Evolutionary conservation across 2,888 invertebrate species (phyloP), one percentile per base, ranked within the genome.

Genomic region (Pogonocherus hispidulus): DNA sequence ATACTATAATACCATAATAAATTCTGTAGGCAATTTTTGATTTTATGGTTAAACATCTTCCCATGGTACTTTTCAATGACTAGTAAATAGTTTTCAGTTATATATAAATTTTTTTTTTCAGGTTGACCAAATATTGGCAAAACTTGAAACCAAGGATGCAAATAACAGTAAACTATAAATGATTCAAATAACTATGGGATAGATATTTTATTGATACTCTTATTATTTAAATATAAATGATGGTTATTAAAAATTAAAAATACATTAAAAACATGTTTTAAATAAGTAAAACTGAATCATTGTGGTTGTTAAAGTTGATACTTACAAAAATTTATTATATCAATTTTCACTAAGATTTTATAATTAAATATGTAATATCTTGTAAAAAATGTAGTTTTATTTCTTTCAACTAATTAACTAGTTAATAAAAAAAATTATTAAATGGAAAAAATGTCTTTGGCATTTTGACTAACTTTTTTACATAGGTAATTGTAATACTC

Each of bases 381-480:
- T 32, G 11, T 49, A 49, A 64, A 46, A 64, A 64, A 54, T 54
- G 54, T 64, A 55, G 35, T 46, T 27, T 22, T 54, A 47, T 63
- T 59, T 52, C 27, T 22, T 52, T 27, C 16, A 52, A n/a, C 20
- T 44, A 18, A n/a, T n/a, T n/a, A n/a, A n/a, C n/a, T n/a, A n/a
- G n/a, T n/a, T n/a, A n/a, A n/a, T n/a, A n/a, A n/a, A 51, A 22
- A n/a, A 18, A 14, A 5, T 32, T 16, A 16, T 23, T 19, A 44
- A 27, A 16, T 22, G 51, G 56, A 51, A 60, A n/a, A 20, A 56
- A 35, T 14, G 60, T 72, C 74, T 74, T 74, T 74, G 74, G 74
- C 64, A 70, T 67, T 69, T 68, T 69, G 69, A 72, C 68, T 72
- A 73, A 63, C 8, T 64, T 66, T n/a, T n/a, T 65, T 62, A 57